phyloP scores from a whole-genome alignment of 2,888 invertebrate genomes.

The Amblyteles armatorius region DNA sequence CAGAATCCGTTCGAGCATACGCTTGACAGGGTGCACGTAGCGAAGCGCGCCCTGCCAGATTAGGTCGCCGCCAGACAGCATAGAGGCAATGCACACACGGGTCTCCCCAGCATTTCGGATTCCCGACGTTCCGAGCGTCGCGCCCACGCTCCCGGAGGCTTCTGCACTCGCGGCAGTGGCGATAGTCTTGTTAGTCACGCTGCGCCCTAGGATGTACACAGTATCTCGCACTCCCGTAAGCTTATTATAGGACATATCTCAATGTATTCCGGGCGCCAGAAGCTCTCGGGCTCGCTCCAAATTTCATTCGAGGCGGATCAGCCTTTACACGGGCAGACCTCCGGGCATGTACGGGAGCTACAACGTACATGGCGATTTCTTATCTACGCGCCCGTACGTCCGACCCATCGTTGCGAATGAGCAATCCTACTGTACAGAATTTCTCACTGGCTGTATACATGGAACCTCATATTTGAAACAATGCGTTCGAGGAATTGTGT shows the following conservation, averaged over 20 bases:
- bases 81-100: constrained; percentile 69
- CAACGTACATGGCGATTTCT: neutral
- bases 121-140: constrained; percentile 65
- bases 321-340: neutral
- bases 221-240: constrained; percentile 64
- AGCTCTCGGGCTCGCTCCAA: constrained; percentile 58
- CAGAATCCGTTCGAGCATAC: constrained; percentile 52
- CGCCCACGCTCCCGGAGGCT: constrained; percentile 74
- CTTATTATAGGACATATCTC: constrained; percentile 71
- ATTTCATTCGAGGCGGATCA: constrained; percentile 70
- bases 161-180: constrained; percentile 72
- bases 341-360: neutral
- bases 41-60: constrained; percentile 61
- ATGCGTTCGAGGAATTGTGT: neutral
- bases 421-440: neutral
- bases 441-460: neutral
- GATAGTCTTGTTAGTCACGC: constrained; percentile 80
- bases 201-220: constrained; percentile 63
- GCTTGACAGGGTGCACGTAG: constrained; percentile 56
- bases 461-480: neutral
- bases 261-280: constrained; percentile 51
- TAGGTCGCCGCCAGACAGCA: constrained; percentile 64
- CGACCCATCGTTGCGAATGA: neutral
- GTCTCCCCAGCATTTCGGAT: constrained; percentile 69
- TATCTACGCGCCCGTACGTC: constrained; percentile 2